Percentiles rank a stretch among this genome's conserved stretches.
phyloP scores from a whole-genome alignment of 2,113 vertebrate species.

The Xenopus borealis region DNA sequence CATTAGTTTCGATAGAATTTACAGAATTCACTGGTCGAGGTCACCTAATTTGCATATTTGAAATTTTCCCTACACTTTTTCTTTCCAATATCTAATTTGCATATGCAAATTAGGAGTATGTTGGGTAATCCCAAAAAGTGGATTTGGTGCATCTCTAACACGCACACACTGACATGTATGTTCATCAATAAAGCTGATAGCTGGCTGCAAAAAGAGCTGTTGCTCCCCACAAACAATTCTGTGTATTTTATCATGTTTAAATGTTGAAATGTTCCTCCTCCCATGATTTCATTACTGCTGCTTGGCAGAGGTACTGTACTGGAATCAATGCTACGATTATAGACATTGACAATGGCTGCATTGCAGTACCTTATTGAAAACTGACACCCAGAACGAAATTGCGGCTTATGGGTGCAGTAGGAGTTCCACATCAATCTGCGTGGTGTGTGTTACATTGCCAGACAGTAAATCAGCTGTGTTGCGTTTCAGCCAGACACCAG shows the following conservation, averaged over 20 bases:
- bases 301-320: constrained; percentile 22
- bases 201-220: constrained; percentile 20
- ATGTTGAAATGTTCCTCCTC: constrained; percentile 34
- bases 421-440: constrained; percentile 22
- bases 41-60: no score
- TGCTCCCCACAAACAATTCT: constrained; percentile 35
- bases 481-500: constrained; percentile 56
- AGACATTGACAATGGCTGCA: constrained; percentile 38
- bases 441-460: constrained; percentile 36
- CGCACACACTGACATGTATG: constrained; percentile 20
- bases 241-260: constrained; percentile 42
- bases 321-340: constrained; percentile 41
- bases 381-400: constrained; percentile 28
- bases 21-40: no score
- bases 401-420: constrained; percentile 32
- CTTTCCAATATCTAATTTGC: no score
- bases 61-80: no score
- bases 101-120: no score
- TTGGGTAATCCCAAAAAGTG: no score
- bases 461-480: constrained; percentile 52
- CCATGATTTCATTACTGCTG: constrained; percentile 39
- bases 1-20: not conserved
- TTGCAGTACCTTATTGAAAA: constrained; percentile 41
- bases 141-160: no score
- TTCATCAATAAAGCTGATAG: constrained; percentile 34